Evolutionary conservation across 2,797 vertebrate species (phyloP), one percentile per base, ranked within the genome.

Genomic region (Triplophysa yarkandensis): DNA sequence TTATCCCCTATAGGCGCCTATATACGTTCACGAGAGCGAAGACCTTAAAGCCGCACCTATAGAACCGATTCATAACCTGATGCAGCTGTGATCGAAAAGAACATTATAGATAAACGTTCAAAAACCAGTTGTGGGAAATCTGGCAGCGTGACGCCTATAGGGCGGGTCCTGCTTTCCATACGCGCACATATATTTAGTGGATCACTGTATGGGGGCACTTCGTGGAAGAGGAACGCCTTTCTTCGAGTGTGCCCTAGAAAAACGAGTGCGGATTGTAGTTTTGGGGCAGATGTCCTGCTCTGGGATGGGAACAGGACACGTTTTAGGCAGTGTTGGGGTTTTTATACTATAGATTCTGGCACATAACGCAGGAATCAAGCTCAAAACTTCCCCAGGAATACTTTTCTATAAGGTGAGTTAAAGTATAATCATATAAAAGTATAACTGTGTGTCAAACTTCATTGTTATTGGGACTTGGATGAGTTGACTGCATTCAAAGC

Each of bases 211-310:
- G 30, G 30, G 48, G 25, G 48, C 19, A 39, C 54, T 74, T 74
- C 63, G 19, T 36, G 13, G 21, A 74, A 58, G 48, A 67, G 21
- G 36, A 41, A 17, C 43, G 23, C 30, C 21, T 34, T 74, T 65
- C 62, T 32, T 46, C 63, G 71, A 74, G 58, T 16, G 25, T 41
- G 39, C 16, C 61, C 7, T 67, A 44, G 10, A 57, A 73, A 28
- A 39, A 34, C 43, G 43, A 17, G 60, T 10, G 44, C 62, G 63
- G 72, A 66, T 58, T 58, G 25, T 55, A 28, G 52, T 6, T 28
- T 6, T 17, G 41, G 41, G 7, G 3, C 44, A 54, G 32, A 63
- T 25, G 50, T 65, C 39, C 50, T 44, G 48, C 17, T n/a, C 4
- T 52, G 4, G 21, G 27, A 57, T 13, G 41, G 32, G 4, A 34